These are phyloP conservation scores for Napeogenes sylphis DNA, from an alignment of 2,888 invertebrate species.

Conservation along the genomic window DNA sequence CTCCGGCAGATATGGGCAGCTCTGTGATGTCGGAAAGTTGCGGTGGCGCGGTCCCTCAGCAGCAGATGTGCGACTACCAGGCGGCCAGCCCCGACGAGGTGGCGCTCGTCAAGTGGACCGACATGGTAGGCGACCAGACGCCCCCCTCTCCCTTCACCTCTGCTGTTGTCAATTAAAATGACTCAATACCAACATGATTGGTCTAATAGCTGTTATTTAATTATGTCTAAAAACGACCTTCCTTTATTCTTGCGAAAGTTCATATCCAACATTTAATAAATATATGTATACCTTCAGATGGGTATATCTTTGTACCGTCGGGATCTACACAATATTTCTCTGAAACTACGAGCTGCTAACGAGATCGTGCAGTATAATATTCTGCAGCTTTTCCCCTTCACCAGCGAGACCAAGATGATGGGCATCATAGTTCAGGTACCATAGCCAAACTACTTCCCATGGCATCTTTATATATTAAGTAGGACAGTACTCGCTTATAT, in stretches of 20 bases:
- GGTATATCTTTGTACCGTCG: slow-evolving; percentile 81
- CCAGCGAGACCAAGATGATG: slow-evolving; percentile 94
- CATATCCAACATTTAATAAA: no score
- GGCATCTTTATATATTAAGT: no score
- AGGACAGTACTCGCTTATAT: no score
- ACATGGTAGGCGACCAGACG: slow-evolving; percentile 75
- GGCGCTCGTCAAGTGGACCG: slow-evolving; percentile 93
- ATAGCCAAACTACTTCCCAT: no score
- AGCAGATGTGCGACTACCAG: slow-evolving; percentile 79
- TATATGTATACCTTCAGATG: slow-evolving; percentile 48
- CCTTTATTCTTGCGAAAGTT: no score
- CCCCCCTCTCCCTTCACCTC: not conserved
- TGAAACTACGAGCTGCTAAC: slow-evolving; percentile 80
- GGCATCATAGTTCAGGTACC: slow-evolving; percentile 89
- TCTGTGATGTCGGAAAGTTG: slow-evolving; percentile 71
- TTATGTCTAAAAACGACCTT: no score
- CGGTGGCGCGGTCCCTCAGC: slow-evolving; percentile 69
- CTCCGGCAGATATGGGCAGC: slow-evolving; percentile 60
- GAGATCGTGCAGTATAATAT: slow-evolving; percentile 82
- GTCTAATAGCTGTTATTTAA: no score
- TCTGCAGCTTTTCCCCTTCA: slow-evolving; percentile 91
- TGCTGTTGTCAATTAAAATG: not conserved
- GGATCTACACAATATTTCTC: slow-evolving; percentile 80
- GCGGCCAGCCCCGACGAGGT: slow-evolving; percentile 97
- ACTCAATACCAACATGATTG: not conserved